Evolutionary conservation across 1,140 invertebrate genomes (phyloP).

Genomic region (Pemphigus obesinymphae): DNA sequence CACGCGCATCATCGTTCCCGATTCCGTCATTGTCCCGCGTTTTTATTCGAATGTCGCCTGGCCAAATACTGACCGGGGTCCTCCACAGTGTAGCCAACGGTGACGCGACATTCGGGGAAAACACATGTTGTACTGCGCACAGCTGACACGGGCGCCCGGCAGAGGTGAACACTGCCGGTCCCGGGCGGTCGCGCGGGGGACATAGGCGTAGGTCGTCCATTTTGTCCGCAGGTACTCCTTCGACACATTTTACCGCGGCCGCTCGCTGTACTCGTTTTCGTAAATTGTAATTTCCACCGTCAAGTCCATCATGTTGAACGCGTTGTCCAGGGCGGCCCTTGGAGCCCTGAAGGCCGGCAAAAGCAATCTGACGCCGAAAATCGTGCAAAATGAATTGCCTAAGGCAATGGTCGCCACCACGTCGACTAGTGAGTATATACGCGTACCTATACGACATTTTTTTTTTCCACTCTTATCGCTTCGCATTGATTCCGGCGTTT

Average conservation of each 20-base stretch:
- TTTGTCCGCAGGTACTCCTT: neutral
- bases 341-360: slow-evolving; percentile 60
- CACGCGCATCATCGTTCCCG: too few relatives aligned
- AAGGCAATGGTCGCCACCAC: slow-evolving; percentile 56
- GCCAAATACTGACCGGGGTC: too few relatives aligned
- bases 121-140: neutral
- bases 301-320: slow-evolving; percentile 59
- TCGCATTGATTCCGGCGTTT: neutral
- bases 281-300: neutral
- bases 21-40: neutral
- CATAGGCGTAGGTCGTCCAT: slow-evolving; percentile 28
- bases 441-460: neutral
- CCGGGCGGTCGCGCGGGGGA: neutral
- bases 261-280: neutral
- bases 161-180: neutral
- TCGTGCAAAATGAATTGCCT: slow-evolving; percentile 55
- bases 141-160: neutral
- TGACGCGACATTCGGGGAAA: neutral
- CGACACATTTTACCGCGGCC: neutral
- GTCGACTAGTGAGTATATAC: slow-evolving; percentile 59
- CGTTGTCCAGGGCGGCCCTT: slow-evolving; percentile 58
- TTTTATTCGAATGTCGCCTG: neutral
- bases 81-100: neutral
- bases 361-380: slow-evolving; percentile 53
- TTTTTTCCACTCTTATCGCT: neutral